Evolutionary conservation across 2,113 vertebrate species (phyloP), one percentile per base, ranked within the genome.

Genomic region (Cranoglanis bouderius): DNA sequence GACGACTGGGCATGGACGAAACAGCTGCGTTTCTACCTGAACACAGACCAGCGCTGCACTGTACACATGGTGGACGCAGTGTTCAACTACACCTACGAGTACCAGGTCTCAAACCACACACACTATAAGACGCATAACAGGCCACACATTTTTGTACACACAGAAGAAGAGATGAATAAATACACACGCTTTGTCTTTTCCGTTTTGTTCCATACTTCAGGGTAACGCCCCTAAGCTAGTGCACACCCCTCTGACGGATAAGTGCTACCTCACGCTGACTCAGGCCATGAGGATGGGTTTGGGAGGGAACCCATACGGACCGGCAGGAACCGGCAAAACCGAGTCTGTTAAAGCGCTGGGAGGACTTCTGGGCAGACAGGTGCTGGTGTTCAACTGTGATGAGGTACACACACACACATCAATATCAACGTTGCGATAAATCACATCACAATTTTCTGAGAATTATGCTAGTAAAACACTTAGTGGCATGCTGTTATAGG

Each of bases 371-470:
- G 98, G 98, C 89, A 96, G 98, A 92, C 98, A 99, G 94, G 98
- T 99, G 82, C 95, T 99, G 93, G 98, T 99, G 85, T 99, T 99
- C 92, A 99, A 99, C 90, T 99, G 98, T 95, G 98, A 99, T 92
- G 98, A 99, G 98, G 98, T 99, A 85, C 32, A 70, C 81, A 80
- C 40, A 85, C 19, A 65, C 29, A 65, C 2, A 63, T 2, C 26
- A 29, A 63, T 65, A 32, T 65, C 2, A 65, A 13, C 12, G 12
- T 26, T 61, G 57, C 2, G 24, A 1, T 2, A 61, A 59, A 26
- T 61, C 57, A 61, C 24, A 26, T 59, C 57, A 59, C 7, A 21
- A 26, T 61, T 26, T 61, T 61, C 2, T 1, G 55, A 21, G 55
- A 21, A 21, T 57, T 61, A 26, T 61, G 24, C 59, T 61, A 61